A percentile compares a stretch with the other conserved stretches of the same genome.
phyloP scores from a whole-genome alignment of 1,140 invertebrate genomes.

The Oncopeltus fasciatus region DNA sequence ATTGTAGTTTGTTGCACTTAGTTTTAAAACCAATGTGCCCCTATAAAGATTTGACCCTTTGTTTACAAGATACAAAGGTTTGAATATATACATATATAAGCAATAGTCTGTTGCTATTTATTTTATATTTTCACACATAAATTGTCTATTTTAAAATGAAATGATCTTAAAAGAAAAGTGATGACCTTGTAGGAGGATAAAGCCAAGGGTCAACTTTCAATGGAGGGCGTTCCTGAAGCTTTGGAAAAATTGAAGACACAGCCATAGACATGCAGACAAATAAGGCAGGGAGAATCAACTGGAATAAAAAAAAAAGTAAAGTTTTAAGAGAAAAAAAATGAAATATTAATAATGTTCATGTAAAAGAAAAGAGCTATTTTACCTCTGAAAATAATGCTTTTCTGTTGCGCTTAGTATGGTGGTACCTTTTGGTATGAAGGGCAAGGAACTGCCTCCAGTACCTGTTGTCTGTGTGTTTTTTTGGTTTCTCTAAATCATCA shows the following conservation, averaged over 20 bases:
- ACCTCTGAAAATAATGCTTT: slow-evolving; percentile 26
- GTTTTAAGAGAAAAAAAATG: background rate
- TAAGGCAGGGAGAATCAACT: slow-evolving; percentile 25
- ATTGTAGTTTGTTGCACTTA: too few relatives aligned
- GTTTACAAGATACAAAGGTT: too few relatives aligned
- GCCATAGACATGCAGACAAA: slow-evolving; percentile 25
- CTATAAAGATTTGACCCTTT: too few relatives aligned
- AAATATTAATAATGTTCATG: background rate
- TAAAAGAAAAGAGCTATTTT: background rate
- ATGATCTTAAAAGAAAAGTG: too few relatives aligned
- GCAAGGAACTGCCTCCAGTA: slow-evolving; percentile 24
- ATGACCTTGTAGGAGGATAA: slow-evolving; percentile 18
- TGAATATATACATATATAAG: too few relatives aligned
- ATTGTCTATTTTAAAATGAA: too few relatives aligned
- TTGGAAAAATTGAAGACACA: slow-evolving; percentile 23
- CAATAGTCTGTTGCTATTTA: too few relatives aligned
- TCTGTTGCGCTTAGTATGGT: slow-evolving; percentile 23
- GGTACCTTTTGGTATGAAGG: slow-evolving; percentile 23
- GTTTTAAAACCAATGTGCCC: too few relatives aligned
- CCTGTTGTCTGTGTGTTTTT: slow-evolving; percentile 13
- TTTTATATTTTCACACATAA: too few relatives aligned
- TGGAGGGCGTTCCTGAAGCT: slow-evolving; percentile 20
- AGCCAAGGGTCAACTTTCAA: slow-evolving; percentile 22
- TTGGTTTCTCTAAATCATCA: slow-evolving; percentile 1
- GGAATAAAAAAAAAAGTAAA: slow-evolving; percentile 6